Evolutionary conservation across 1,140 invertebrate species (phyloP).

Genomic region (Pogonus chalceus): DNA sequence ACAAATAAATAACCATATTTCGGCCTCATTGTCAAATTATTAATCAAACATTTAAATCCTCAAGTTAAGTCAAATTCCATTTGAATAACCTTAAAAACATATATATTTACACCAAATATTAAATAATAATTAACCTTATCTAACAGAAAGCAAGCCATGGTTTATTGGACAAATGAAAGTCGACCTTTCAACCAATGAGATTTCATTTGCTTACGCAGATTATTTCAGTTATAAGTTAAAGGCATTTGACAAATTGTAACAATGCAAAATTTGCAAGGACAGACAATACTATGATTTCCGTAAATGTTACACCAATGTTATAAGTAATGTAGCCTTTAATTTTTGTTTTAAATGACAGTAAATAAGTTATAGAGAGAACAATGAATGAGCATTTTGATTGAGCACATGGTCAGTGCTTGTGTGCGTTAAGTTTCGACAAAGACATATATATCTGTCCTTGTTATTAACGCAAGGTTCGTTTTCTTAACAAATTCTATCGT

Average conservation of each 20-base stretch:
- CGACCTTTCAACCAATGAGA: not conserved
- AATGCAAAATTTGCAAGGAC: not conserved
- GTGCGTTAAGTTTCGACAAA: not conserved
- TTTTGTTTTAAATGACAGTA: not conserved
- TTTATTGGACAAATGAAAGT: not conserved
- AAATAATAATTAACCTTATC: too few species aligned
- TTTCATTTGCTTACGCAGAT: too few species aligned
- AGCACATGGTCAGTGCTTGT: constrained; percentile 1
- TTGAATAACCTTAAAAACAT: too few species aligned
- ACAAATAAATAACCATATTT: too few species aligned
- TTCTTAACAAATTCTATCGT: too few species aligned
- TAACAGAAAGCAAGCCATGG: not conserved
- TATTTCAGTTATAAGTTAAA: too few species aligned
- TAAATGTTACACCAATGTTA: not conserved
- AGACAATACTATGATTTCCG: not conserved
- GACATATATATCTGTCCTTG: not conserved
- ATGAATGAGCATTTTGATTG: constrained; percentile 6
- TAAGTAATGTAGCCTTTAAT: not conserved
- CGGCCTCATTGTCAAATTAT: too few species aligned
- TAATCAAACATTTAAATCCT: too few species aligned
- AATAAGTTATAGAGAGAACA: not conserved
- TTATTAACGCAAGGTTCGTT: not conserved
- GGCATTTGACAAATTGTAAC: not conserved
- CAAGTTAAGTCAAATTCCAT: too few species aligned
- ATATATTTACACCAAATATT: too few species aligned